phyloP scores from a whole-genome alignment of 2,797 vertebrate species.

The Phylloscopus collybita region DNA sequence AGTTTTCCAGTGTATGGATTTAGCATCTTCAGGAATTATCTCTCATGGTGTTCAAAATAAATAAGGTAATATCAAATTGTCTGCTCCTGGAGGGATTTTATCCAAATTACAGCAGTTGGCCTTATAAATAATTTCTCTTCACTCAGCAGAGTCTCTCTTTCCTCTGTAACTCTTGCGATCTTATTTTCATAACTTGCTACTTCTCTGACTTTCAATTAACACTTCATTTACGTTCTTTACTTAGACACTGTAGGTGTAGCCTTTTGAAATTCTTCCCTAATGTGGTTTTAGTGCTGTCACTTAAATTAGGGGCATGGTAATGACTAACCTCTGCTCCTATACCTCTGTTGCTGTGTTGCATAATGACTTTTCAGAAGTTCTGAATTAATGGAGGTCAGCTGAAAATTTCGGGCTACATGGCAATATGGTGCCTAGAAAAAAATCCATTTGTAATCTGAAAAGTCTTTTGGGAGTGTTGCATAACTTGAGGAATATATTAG shows the following conservation, averaged over 20 bases:
- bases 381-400: constrained; percentile 24
- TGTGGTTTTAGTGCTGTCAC: constrained; percentile 7
- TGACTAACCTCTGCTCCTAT: background rate
- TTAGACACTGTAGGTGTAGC: background rate
- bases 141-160: background rate
- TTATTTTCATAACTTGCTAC: constrained; percentile 31
- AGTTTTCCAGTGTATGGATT: background rate
- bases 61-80: background rate
- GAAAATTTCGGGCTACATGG: background rate
- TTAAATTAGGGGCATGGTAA: background rate
- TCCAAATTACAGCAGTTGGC: background rate
- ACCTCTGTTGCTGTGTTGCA: background rate
- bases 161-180: constrained; percentile 14
- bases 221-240: constrained; percentile 6
- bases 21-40: background rate
- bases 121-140: constrained; percentile 7
- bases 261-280: constrained; percentile 6
- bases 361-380: constrained; percentile 17
- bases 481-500: background rate
- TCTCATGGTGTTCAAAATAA: background rate
- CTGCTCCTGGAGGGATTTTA: background rate
- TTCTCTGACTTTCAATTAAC: constrained; percentile 52
- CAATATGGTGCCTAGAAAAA: background rate
- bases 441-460: constrained; percentile 9
- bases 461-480: background rate